Evolutionary conservation across 2,113 vertebrate genomes (phyloP), one percentile per base, ranked within the genome.

Genomic region (Chauna torquata): DNA sequence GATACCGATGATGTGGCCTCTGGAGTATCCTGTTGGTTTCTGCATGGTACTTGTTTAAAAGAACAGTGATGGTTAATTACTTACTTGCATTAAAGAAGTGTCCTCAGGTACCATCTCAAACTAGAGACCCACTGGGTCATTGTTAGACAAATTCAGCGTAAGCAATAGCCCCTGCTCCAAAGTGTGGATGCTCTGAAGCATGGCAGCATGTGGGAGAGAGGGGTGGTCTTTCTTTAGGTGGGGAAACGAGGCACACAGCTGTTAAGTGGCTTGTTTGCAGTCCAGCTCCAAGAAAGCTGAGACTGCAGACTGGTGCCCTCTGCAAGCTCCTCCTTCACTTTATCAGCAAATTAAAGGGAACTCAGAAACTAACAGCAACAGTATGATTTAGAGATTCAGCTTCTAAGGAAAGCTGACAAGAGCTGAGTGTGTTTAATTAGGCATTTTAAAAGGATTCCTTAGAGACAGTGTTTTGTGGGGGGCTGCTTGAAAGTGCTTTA

Each of bases 151-250:
- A 38, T 50, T 82, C 24, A 22, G 28, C 1, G 2, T 23, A 10
- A 84, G 69, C 0, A 0, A n/a, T 16, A 72, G 42, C 11, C 27
- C 32, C 30, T 2, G 0, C 42, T 59, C 32, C 4, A 3, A 38
- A 23, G 28, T 2, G 42, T 1, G 3, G 79, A 2, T 77, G 52
- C 44, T 70, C 59, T 38, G 68, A 82, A 47, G 58, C 27, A 78
- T 57, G 68, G 24, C 8, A 6, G 23, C 0, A 0, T 42, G 49
- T 52, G 49, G 66, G 7, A 50, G 50, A 6, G 5, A 0, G 27
- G 17, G 27, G 2, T 9, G 12, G 4, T 15, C 49, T 36, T 80
- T 50, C 81, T 68, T 36, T 55, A 5, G 47, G 22, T 68, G 47
- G 49, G 55, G 30, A 70, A 16, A 36, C 25, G 58, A 91, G 61